These are phyloP conservation scores for Xenopus tropicalis DNA, from an alignment of 2,113 vertebrate genomes.

Conservation along the genomic window DNA sequence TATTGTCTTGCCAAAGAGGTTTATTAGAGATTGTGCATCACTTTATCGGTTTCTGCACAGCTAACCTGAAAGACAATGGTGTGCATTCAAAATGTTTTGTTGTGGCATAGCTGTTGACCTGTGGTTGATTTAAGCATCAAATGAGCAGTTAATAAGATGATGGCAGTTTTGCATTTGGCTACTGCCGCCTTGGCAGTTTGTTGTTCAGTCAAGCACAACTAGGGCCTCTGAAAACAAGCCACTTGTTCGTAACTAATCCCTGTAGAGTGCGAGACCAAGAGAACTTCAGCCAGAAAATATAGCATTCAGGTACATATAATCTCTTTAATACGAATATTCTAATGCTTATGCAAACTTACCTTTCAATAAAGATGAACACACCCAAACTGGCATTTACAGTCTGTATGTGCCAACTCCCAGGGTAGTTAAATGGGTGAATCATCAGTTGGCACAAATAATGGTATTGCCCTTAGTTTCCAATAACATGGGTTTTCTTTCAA, in stretches of 20 bases:
- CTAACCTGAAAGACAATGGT: no score
- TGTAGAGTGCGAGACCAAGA: conserved; percentile 3
- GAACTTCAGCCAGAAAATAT: conserved; percentile 7
- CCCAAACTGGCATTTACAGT: conserved; percentile 30
- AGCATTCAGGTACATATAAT: conserved; percentile 36
- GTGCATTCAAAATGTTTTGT: no score
- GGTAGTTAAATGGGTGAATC: conserved; percentile 22
- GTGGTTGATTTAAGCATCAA: no score
- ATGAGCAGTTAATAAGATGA: no score
- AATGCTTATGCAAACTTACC: conserved; percentile 23
- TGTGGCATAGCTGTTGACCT: no score
- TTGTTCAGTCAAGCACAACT: no score
- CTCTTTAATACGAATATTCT: conserved; percentile 23
- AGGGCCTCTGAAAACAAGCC: conserved; percentile 3
- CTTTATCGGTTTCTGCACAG: no score
- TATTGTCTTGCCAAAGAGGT: no score
- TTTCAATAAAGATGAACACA: conserved; percentile 39
- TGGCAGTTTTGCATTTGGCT: no score
- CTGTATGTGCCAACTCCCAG: conserved; percentile 27
- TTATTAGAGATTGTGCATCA: no score
- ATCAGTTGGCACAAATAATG: conserved; percentile 19
- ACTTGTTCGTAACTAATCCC: conserved; percentile 18
- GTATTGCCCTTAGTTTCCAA: conserved; percentile 11
- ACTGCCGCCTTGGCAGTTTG: no score
- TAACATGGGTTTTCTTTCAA: conserved; percentile 29